Evolutionary conservation across 1,140 invertebrate species (phyloP), one percentile per base, ranked within the genome.

Genomic region (Polypedilum vanderplanki): DNA sequence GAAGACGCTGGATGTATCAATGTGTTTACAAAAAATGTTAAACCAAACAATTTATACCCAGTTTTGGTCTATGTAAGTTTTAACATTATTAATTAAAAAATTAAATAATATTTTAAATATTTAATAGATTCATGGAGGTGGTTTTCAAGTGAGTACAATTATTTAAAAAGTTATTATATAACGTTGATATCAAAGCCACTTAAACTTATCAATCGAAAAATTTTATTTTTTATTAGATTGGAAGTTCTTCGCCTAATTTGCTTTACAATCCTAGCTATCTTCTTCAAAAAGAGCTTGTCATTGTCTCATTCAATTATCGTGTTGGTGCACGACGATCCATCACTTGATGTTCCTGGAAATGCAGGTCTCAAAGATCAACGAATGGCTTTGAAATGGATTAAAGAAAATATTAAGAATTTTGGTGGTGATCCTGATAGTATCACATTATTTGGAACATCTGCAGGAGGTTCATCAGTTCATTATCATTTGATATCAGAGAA

Each of bases 251-350:
- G 5, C 79, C 80, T 76, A 70, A 78, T 7, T 75, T 76, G 1
- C 82, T 83, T 3, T 80, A 81, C 77, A 83, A 84, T 10, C 83
- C 85, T 3, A 84, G 86, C 75, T 87, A 83, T 79, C 78, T 90
- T 2, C 78, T 89, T 73, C 85, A 88, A 77, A 83, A 85, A 76
- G 82, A 86, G 76, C 81, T 87, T 1, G 80, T 88, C 33, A 75
- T 88, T 9, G 87, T 88, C 0, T 84, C 81, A 40, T 78, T 88
- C n/a, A 88, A 88, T 77, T 88, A 88, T 78, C 77, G 88, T 74
- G 78, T 88, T 1, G 85, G 85, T 8, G 80, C 85, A 15, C 7
- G 79, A 81, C 81, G 80, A 7, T 82, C 79, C 64, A 81, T 83
- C 75, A 74, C 75, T 33, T 76, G 77, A 4, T 15, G 77, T 79